phyloP scores from a whole-genome alignment of 1,140 invertebrate species.

The Drosophila ohnishii region DNA sequence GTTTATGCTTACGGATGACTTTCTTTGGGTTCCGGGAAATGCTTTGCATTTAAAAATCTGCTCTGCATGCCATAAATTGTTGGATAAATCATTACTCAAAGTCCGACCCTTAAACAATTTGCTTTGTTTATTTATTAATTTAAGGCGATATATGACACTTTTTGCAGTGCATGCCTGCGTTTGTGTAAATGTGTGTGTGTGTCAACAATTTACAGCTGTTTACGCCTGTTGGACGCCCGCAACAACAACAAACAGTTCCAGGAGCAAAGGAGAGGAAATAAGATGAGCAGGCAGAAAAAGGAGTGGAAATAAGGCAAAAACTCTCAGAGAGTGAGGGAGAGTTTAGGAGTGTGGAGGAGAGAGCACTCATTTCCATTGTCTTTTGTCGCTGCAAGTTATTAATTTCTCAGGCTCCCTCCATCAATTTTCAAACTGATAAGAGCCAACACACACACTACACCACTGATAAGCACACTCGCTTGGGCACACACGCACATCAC shows the following conservation, averaged over 20 bases:
- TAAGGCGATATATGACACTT: conserved; percentile 12
- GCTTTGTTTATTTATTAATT: conserved; percentile 20
- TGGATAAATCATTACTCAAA: neutral
- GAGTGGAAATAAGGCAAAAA: neutral
- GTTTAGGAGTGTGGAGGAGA: neutral
- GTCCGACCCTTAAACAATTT: neutral
- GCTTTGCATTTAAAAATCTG: conserved; percentile 10
- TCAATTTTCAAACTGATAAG: conserved; percentile 46
- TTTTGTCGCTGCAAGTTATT: conserved; percentile 4
- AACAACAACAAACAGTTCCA: conserved; percentile 8
- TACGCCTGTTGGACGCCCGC: conserved; percentile 70
- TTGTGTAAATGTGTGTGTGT: conserved; percentile 22
- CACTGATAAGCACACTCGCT: conserved; percentile 17
- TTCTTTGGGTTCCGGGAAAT: conserved; percentile 24
- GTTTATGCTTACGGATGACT: conserved; percentile 15
- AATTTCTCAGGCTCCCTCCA: conserved; percentile 9
- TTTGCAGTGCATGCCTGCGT: neutral
- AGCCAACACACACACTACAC: conserved; percentile 5
- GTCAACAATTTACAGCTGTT: conserved; percentile 75
- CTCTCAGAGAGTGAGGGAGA: conserved; percentile 2
- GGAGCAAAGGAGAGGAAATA: conserved; percentile 10
- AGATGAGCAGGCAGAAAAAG: conserved; percentile 7
- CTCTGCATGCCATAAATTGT: conserved; percentile 13
- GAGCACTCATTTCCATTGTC: conserved; percentile 10
- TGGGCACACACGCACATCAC: conserved; percentile 6